Evolutionary conservation across 2,113 vertebrate genomes (phyloP), one percentile per base, ranked within the genome.

Genomic region (Caranx ignobilis): DNA sequence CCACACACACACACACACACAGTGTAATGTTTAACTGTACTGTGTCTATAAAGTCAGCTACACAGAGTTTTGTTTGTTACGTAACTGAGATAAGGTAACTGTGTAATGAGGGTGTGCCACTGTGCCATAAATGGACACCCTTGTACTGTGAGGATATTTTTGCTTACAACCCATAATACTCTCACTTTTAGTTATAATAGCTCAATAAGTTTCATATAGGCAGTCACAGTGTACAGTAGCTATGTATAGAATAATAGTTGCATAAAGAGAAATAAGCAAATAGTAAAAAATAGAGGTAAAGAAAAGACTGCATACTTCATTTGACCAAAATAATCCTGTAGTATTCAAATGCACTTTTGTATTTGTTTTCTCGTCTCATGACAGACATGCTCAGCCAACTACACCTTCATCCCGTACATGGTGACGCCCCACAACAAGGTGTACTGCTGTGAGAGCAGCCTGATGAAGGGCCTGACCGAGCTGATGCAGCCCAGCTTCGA

Each of bases 401-500:
- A 99, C 92, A 96, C 95, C 48, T 98, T 99, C 87, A 96, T 99
- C 86, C 97, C 98, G 0, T 99, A 99, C 75, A 98, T 99, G 97
- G 96, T 99, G 84, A 99, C 98, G 0, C 97, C 98, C 0, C 97
- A 98, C 78, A 98, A 96, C 93, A 99, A 99, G 91, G 97, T 99
- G 64, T 99, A 99, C 91, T 98, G 97, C 94, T 99, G 98, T 63
- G 98, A 99, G 39, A 95, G 96, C 90, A 98, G 96, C 84, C 95
- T 99, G 52, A 96, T 99, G 96, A 99, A 99, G 91, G 97, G 98
- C 37, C 87, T 99, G 55, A 97, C 97, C 0, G 97, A 99, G 79
- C 94, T 99, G 85, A 99, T 99, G 98, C 97, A 98, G 47, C 97
- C 98, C 3, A 96, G 96, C 83, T 97, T 99, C 2, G 98, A 99